Base-by-base conservation (phyloP, 1,140 invertebrate genomes). In the Musca vetustissima region DNA sequence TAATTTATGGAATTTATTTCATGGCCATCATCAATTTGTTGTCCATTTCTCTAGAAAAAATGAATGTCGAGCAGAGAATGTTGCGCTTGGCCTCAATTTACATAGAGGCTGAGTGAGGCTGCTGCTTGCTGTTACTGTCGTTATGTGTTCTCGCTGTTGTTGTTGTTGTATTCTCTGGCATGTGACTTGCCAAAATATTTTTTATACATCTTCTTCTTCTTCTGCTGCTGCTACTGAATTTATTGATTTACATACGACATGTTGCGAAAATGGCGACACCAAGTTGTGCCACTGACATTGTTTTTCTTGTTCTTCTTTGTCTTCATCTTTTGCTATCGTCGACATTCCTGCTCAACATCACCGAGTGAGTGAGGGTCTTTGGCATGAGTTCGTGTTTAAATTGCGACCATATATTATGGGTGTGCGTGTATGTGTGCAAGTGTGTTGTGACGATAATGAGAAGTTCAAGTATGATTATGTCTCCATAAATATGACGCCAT, bases 381-480 rank as follows among this genome's bases (percentile, higher is more conserved):
- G 36, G 36, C 36, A 43, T 43, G 11, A 43, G 36, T 43, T 43
- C 11, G 36, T 43, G 36, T 43, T 13, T 43, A 43, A 43, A 43
- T 43, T 43, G 11, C 36, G 36, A 8, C 36, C 13, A 43, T 13
- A 13, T 2, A 13, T 43, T 43, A 43, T 43, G 36, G n/a, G n/a
- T 43, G 36, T 43, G 36, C 11, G 36, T 43, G n/a, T n/a, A n/a
- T 28, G 28, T 28, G 28, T 28, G n/a, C n/a, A n/a, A n/a, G n/a
- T 43, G 4, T 43, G 36, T 28, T 28, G 36, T 43, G 36, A 43
- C 36, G 11, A 43, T 61, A 8, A 9, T 36, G 17, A 21, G 28
- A 61, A 61, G 57, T 61, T 61, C 57, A 61, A 61, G 57, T 61
- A 19, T 52, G 28, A 61, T 61, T 61, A 61, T 61, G 28, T 36